phyloP scores from a whole-genome alignment of 2,113 vertebrate species.

The Zosterops hypoxanthus region DNA sequence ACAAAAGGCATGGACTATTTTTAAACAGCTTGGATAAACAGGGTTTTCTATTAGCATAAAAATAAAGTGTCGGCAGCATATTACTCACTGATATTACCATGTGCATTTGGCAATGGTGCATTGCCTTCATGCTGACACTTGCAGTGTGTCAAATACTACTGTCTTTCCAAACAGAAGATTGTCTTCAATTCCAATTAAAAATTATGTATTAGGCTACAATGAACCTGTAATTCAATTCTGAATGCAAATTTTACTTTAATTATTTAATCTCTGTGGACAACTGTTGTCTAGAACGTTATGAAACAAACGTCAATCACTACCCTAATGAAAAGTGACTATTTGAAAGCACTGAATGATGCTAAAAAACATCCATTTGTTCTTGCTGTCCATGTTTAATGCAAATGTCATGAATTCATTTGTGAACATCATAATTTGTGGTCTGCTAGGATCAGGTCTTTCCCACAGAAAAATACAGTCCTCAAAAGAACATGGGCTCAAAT shows the following conservation, averaged over 20 bases:
- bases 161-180: not conserved
- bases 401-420: not conserved
- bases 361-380: conserved; percentile 9
- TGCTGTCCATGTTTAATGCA: not conserved
- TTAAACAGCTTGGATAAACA: conserved; percentile 4
- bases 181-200: not conserved
- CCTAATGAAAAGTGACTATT: conserved; percentile 31
- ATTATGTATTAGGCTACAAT: conserved; percentile 3
- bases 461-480: not conserved
- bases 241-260: conserved; percentile 30
- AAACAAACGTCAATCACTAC: conserved; percentile 33
- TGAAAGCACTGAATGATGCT: conserved; percentile 5
- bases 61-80: not conserved
- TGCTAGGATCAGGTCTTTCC: not conserved
- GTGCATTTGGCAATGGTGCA: not conserved
- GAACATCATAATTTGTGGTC: not conserved
- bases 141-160: not conserved
- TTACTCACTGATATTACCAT: not conserved
- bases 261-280: conserved; percentile 14
- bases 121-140: not conserved
- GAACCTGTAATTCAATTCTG: conserved; percentile 27
- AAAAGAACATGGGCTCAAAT: not conserved
- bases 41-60: not conserved
- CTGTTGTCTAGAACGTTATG: conserved; percentile 22
- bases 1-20: not conserved